Evolutionary conservation across 2,113 vertebrate genomes (phyloP).

Genomic region (Peromyscus leucopus): DNA sequence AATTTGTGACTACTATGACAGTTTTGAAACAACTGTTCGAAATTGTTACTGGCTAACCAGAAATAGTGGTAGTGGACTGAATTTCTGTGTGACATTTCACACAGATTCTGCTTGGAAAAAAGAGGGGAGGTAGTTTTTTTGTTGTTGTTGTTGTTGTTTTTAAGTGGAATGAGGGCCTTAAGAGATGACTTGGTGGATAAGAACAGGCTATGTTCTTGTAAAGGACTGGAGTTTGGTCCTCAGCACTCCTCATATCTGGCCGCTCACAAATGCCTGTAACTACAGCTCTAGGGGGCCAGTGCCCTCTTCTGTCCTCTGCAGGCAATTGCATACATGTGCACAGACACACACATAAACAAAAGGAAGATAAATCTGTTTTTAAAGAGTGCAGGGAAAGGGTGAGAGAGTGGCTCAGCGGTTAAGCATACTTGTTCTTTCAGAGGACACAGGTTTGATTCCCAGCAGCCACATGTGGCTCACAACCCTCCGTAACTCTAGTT

Average conservation of each 20-base stretch:
- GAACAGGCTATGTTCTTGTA: background rate
- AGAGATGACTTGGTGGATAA: background rate
- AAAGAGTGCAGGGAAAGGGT: background rate
- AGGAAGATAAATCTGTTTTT: background rate
- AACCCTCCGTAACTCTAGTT: background rate
- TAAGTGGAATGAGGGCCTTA: constrained; percentile 21
- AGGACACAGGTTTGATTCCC: background rate
- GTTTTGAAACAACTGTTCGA: constrained; percentile 29
- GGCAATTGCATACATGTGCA: background rate
- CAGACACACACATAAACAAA: background rate
- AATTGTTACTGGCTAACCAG: constrained; percentile 58
- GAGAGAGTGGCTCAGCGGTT: background rate
- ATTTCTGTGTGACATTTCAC: constrained; percentile 17
- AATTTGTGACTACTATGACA: constrained; percentile 42
- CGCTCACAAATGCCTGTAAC: background rate
- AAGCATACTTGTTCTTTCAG: background rate
- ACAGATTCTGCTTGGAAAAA: constrained; percentile 15
- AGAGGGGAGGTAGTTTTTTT: background rate
- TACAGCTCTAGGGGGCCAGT: background rate
- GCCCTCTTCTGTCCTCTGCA: background rate
- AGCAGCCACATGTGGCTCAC: background rate
- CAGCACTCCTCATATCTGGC: background rate
- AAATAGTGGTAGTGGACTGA: constrained; percentile 43
- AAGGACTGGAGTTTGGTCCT: background rate
- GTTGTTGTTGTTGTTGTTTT: constrained; percentile 24